phyloP scores from a whole-genome alignment of 2,113 vertebrate species.

The Carassius auratus region DNA sequence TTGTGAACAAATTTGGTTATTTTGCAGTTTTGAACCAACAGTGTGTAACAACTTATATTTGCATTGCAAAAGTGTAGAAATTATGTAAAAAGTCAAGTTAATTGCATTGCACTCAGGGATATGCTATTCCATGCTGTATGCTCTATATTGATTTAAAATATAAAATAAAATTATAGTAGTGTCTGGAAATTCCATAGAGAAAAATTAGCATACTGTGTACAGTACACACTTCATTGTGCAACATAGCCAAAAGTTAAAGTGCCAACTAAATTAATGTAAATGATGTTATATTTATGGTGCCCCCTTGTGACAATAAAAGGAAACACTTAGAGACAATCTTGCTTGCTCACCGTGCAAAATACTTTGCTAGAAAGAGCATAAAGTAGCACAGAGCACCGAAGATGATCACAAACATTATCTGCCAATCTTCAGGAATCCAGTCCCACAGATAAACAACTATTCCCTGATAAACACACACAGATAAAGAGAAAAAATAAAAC shows the following conservation, averaged over 20 bases:
- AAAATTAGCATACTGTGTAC: not conserved
- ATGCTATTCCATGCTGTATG: not conserved
- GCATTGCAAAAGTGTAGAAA: not conserved
- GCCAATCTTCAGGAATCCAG: slow-evolving; percentile 78
- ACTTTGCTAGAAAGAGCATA: slow-evolving; percentile 72
- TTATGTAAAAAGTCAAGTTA: not conserved
- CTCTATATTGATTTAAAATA: not conserved
- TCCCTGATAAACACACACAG: slow-evolving; percentile 59
- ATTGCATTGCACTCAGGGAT: not conserved
- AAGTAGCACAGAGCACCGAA: slow-evolving; percentile 74
- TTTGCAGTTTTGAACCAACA: not conserved
- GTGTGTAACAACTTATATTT: not conserved
- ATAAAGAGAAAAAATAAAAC: not conserved
- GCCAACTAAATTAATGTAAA: not conserved
- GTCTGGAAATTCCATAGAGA: not conserved
- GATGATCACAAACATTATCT: slow-evolving; percentile 72
- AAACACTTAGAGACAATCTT: not conserved
- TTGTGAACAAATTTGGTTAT: not conserved
- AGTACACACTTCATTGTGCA: not conserved
- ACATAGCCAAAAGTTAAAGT: not conserved
- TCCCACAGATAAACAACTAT: slow-evolving; percentile 75
- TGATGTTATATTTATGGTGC: not conserved
- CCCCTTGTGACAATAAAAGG: slow-evolving; percentile 39
- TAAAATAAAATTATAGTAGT: not conserved
- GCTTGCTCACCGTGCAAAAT: slow-evolving; percentile 73